phyloP scores from a whole-genome alignment of 2,888 invertebrate genomes.

The Selenia dentaria region DNA sequence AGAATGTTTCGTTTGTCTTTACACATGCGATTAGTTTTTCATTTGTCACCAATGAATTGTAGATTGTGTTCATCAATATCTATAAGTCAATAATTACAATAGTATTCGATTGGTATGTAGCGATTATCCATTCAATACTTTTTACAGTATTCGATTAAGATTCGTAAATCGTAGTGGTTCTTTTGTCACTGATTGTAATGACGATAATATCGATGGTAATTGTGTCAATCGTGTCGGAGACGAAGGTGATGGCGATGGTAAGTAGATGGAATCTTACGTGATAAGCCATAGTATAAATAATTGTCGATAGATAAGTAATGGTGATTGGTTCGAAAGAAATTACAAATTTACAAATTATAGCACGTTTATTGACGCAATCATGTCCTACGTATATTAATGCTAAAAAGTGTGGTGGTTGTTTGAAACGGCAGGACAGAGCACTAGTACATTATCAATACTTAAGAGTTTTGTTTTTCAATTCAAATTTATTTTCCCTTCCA shows the following conservation, averaged over 20 bases:
- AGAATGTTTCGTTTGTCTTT: conserved; percentile 32
- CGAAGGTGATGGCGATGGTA: neutral
- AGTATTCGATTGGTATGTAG: neutral
- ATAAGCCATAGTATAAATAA: no score
- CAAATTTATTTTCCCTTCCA: no score
- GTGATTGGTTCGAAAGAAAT: no score
- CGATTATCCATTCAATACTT: conserved; percentile 3
- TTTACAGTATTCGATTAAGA: neutral
- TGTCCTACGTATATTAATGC: no score
- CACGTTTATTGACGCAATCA: no score
- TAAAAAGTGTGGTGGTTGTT: no score
- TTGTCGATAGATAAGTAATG: no score
- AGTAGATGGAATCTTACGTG: neutral
- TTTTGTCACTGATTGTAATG: neutral
- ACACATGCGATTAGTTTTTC: conserved; percentile 31
- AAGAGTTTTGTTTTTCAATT: no score
- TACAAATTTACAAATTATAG: no score
- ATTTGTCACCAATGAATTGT: conserved; percentile 27
- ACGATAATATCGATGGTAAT: conserved; percentile 1
- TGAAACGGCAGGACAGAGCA: no score
- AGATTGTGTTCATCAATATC: conserved; percentile 23
- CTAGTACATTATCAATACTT: no score
- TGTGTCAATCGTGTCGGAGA: conserved; percentile 1
- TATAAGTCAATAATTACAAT: conserved; percentile 7
- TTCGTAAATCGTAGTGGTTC: neutral